phyloP scores from a whole-genome alignment of 1,140 invertebrate genomes.

The Drosophila prosaltans region DNA sequence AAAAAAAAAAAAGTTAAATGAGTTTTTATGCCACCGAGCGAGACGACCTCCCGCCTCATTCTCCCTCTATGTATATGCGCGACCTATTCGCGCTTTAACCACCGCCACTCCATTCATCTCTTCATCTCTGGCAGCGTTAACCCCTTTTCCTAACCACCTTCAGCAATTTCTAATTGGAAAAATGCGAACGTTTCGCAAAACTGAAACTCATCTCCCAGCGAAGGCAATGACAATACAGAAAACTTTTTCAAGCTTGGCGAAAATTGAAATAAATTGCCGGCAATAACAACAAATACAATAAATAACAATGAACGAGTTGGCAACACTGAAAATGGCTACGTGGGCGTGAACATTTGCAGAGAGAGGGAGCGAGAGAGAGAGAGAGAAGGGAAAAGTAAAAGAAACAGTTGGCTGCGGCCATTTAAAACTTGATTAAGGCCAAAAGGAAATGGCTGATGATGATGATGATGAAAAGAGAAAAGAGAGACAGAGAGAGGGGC shows the following conservation, averaged over 20 bases:
- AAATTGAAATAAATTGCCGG: conserved; percentile 82
- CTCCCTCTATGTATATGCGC: not conserved
- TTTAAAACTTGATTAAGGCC: conserved; percentile 79
- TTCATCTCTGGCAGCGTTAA: too few relatives aligned
- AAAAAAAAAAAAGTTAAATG: conserved; percentile 66
- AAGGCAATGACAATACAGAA: conserved; percentile 79
- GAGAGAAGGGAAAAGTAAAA: not conserved
- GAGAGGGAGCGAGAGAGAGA: too few relatives aligned
- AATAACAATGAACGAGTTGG: conserved; percentile 80
- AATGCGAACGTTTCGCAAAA: conserved; percentile 51
- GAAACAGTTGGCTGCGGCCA: conserved; percentile 39
- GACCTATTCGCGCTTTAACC: too few relatives aligned
- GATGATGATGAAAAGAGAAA: not conserved
- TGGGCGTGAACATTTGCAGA: not conserved
- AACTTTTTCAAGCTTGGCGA: conserved; percentile 59
- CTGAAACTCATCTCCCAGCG: conserved; percentile 29
- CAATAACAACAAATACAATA: conserved; percentile 79
- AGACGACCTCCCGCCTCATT: too few relatives aligned
- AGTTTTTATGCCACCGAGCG: conserved; percentile 64
- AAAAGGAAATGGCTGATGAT: conserved; percentile 38
- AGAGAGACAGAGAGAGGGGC: not conserved
- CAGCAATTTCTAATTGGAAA: conserved; percentile 72
- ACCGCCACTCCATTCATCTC: too few relatives aligned
- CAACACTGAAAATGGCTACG: conserved; percentile 46
- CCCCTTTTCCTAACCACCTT: not conserved